Evolutionary conservation across 2,888 invertebrate species (phyloP), one percentile per base, ranked within the genome.

Genomic region (Drosophila anomalata): DNA sequence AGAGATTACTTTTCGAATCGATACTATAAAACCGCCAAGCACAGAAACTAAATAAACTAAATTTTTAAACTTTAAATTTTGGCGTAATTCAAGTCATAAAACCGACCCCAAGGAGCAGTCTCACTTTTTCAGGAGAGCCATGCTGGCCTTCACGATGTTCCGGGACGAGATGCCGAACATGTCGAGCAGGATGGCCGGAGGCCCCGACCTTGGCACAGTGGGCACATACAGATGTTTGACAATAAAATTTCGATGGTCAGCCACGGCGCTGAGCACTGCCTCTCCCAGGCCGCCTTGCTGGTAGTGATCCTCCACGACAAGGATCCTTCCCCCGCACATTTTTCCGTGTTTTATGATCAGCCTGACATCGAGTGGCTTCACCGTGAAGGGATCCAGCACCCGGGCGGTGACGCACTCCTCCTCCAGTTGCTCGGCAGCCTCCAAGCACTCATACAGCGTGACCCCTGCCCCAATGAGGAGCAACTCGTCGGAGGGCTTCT

Each of bases 221-320:
- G 93, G 92, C 22, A 99, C 97, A 78, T 94, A 97, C 76, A 99
- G 91, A 90, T 96, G 96, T 88, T 95, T 95, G 57, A 98, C 94
- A 2, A 94, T 88, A 54, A 96, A 93, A 89, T 95, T 94, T 1
- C 94, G 94, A 81, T 95, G 94, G 78, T 94, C 92, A 2, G 96
- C 94, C 63, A 98, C 93, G 4, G 96, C 97, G 0, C 96, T 95
- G 12, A 95, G 91, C 8, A 99, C 99, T 11, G 99, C 98, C 91
- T 99, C 99, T 67, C 99, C 99, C 58, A 99, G 90, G 50, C 99
- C 99, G 74, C 99, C 97, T 94, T 91, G 91, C 60, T 96, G 95
- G 91, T 99, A 99, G 92, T 99, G 99, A 91, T 99, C 99, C 92
- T 99, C 99, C 0, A 98, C 98, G 33, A 98, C 97, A 51, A 99